Base-by-base conservation (phyloP, 2,888 invertebrate species). In the Dioctria linearis region DNA sequence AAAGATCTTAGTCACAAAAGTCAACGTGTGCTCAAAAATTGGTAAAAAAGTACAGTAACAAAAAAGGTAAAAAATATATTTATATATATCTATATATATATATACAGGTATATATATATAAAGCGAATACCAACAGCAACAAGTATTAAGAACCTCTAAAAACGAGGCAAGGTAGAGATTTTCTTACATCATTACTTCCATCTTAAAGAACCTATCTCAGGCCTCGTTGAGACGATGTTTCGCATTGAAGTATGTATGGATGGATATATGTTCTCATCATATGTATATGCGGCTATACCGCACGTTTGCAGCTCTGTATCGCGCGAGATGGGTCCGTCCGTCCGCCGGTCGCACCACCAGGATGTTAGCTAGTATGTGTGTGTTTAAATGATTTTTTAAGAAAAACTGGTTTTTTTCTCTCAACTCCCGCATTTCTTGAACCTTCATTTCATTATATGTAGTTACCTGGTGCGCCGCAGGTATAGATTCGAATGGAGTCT, bases 401-500 rank as follows among this genome's bases (percentile, higher is more conserved):
- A 66, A 66, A 25, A 66, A 78, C 66, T 66, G 66, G 66, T 78
- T 78, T 78, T 42, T 78, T 66, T 65, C 65, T 78, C 79, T 79
- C 69, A 80, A 80, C 80, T 80, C 80, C 80, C 80, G 80, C 80
- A 80, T 80, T 80, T 80, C 61, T 71, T 79, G 71, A 79, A 73
- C 51, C 80, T 73, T 80, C 79, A 59, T 79, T 79, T 71, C 63
- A 71, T 63, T 73, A 46, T 79, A 25, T 25, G 25, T 25, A 71
- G 51, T 63, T 73, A 73, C 73, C 73, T 80, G 80, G 69, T 61
- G 61, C 25, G 25, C 61, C 59, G 49, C 79, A 79, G 71, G 79
- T 71, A 79, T 46, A 46, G 67, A 43, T 66, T 66, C 40, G 78
- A 78, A 76, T 66, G 78, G 65, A 66, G 78, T 86, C 86, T 87